A percentile compares a stretch with the other conserved stretches of the same genome.
phyloP scores from a whole-genome alignment of 2,888 invertebrate species.

The Noctua pronuba region DNA sequence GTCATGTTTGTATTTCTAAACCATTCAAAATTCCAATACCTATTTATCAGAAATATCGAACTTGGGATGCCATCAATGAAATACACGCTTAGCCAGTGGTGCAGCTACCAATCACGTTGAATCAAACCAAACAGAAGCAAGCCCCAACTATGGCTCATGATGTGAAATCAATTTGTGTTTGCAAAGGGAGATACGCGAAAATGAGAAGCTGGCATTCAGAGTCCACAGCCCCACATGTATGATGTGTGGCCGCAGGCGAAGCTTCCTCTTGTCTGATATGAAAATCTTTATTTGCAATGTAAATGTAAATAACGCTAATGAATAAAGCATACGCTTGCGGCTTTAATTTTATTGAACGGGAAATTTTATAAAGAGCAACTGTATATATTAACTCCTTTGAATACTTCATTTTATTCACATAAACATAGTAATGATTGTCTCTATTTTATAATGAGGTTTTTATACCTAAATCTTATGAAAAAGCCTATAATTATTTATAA shows the following conservation, averaged over 20 bases:
- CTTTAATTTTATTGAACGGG: slow-evolving; percentile 21
- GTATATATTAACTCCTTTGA: neutral
- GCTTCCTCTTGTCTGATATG: slow-evolving; percentile 36
- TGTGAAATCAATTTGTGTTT: slow-evolving; percentile 45
- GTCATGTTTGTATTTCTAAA: too few species aligned
- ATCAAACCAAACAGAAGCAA: slow-evolving; percentile 15
- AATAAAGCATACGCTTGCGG: slow-evolving; percentile 48
- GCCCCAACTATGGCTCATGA: slow-evolving; percentile 12
- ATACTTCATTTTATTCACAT: neutral
- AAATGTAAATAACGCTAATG: slow-evolving; percentile 52
- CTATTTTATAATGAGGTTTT: neutral
- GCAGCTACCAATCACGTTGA: slow-evolving; percentile 21
- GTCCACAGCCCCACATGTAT: slow-evolving; percentile 2
- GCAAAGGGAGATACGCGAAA: slow-evolving; percentile 21
- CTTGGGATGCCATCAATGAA: neutral
- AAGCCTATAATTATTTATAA: neutral
- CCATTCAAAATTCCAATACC: neutral
- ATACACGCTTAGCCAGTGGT: neutral
- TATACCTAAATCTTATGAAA: neutral
- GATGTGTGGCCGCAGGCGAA: slow-evolving; percentile 26
- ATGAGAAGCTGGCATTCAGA: slow-evolving; percentile 23
- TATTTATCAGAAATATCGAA: neutral
- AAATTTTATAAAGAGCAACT: slow-evolving; percentile 16
- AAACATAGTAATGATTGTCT: neutral
- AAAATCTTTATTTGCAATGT: slow-evolving; percentile 45